Conservation (phyloP, 1,140 invertebrate species). For the Drosophila paulistorum region DNA sequence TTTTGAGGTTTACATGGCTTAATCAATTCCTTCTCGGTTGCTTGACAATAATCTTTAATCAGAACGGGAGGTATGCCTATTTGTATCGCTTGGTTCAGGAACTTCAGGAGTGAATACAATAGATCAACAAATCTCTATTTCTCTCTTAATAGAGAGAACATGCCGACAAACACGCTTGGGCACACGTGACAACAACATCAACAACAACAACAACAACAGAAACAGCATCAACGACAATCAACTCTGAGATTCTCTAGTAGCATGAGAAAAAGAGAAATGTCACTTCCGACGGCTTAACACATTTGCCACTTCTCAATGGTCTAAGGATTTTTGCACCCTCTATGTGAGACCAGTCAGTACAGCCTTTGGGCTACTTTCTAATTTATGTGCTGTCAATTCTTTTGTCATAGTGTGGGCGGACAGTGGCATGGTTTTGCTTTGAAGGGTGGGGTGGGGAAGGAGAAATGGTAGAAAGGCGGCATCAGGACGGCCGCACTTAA, state of each 20-base stretch:
- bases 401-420: slow-evolving; percentile 47
- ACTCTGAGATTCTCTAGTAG: background rate
- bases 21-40: slow-evolving; percentile 7
- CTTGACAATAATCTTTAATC: too few relatives aligned
- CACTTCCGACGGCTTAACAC: slow-evolving; percentile 64
- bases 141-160: slow-evolving; percentile 30
- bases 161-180: slow-evolving; percentile 35
- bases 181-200: slow-evolving; percentile 53
- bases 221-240: slow-evolving; percentile 21
- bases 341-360: background rate
- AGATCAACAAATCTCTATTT: slow-evolving; percentile 36
- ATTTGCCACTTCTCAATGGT: slow-evolving; percentile 40
- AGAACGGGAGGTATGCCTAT: too few relatives aligned
- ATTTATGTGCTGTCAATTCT: slow-evolving; percentile 62
- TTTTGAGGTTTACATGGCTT: too few relatives aligned
- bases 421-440: background rate
- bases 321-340: slow-evolving; percentile 25
- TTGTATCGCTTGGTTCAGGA: too few relatives aligned
- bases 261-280: slow-evolving; percentile 56
- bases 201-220: slow-evolving; percentile 19
- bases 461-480: slow-evolving; percentile 21
- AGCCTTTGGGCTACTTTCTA: slow-evolving; percentile 44
- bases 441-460: background rate
- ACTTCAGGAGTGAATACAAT: slow-evolving; percentile 22
- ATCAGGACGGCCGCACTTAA: slow-evolving; percentile 56